phyloP scores from a whole-genome alignment of 2,888 invertebrate genomes.

The Agrotis exclamationis region DNA sequence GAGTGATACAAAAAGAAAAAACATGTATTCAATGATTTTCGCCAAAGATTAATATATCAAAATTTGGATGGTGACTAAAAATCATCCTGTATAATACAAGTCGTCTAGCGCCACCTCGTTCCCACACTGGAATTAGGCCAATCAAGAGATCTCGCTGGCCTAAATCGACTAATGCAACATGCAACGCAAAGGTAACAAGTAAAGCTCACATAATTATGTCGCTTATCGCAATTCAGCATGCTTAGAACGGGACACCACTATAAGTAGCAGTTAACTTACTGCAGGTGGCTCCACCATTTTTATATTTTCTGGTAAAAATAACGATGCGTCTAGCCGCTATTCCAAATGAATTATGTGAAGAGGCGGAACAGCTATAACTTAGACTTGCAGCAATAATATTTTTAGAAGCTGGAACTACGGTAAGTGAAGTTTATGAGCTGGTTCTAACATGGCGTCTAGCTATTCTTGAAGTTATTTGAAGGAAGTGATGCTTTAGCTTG shows the following conservation, averaged over 20 bases:
- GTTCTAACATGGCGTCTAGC: not conserved
- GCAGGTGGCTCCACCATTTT: slow-evolving; percentile 32
- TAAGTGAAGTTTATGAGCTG: slow-evolving; percentile 22
- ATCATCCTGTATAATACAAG: too few relatives aligned
- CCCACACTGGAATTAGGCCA: too few relatives aligned
- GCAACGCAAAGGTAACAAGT: not conserved
- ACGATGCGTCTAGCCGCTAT: slow-evolving; percentile 47
- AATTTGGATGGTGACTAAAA: too few relatives aligned
- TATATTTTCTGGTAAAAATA: slow-evolving; percentile 17
- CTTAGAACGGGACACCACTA: not conserved
- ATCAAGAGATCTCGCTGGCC: too few relatives aligned
- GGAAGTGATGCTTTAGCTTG: slow-evolving; percentile 8
- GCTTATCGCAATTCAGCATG: not conserved
- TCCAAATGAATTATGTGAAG: slow-evolving; percentile 36
- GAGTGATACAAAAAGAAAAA: too few relatives aligned
- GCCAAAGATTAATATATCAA: too few relatives aligned
- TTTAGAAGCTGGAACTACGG: slow-evolving; percentile 6
- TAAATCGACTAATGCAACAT: too few relatives aligned
- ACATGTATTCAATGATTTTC: too few relatives aligned
- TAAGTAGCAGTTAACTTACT: slow-evolving; percentile 2
- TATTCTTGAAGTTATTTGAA: slow-evolving; percentile 3
- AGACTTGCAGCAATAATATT: slow-evolving; percentile 26
- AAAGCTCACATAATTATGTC: not conserved
- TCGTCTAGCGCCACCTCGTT: too few relatives aligned
- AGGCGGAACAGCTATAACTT: slow-evolving; percentile 29